These are phyloP conservation scores for Orchestia grillus DNA, from an alignment of 1,140 invertebrate species.

Conservation along the genomic window DNA sequence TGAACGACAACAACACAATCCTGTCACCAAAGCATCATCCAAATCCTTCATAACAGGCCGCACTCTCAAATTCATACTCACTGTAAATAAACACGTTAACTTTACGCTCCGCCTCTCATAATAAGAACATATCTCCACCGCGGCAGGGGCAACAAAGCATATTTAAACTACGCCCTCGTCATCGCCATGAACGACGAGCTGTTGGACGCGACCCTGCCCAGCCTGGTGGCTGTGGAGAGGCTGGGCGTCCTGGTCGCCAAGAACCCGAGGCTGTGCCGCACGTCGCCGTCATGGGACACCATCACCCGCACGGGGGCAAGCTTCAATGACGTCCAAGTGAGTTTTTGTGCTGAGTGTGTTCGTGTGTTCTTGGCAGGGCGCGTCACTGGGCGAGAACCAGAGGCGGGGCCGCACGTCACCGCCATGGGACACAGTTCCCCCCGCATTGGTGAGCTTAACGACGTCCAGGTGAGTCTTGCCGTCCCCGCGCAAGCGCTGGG, in stretches of 20 bases:
- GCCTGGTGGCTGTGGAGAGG: not conserved
- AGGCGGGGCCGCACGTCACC: too few relatives aligned
- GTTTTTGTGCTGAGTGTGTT: not conserved
- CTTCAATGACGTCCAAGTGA: conserved; percentile 8
- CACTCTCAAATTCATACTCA: too few relatives aligned
- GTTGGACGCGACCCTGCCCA: not conserved
- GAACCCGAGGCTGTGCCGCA: not conserved
- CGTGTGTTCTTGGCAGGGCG: too few relatives aligned
- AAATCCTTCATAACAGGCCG: too few relatives aligned
- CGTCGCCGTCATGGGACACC: not conserved
- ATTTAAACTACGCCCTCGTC: conserved; percentile 20
- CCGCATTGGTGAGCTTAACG: too few relatives aligned
- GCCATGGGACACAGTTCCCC: too few relatives aligned
- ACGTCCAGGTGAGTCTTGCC: not conserved
- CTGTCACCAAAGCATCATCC: too few relatives aligned
- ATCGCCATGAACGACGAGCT: conserved; percentile 3
- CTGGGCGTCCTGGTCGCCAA: not conserved
- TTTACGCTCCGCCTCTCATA: not conserved
- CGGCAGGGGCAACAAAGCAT: conserved; percentile 18
- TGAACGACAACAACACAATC: too few relatives aligned
- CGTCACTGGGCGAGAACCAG: too few relatives aligned
- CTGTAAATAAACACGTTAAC: too few relatives aligned
- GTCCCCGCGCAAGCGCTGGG: not conserved
- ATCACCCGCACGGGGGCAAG: not conserved
- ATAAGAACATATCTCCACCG: not conserved